Evolutionary conservation across 2,113 vertebrate genomes (phyloP).

Genomic region (Perca flavescens): DNA sequence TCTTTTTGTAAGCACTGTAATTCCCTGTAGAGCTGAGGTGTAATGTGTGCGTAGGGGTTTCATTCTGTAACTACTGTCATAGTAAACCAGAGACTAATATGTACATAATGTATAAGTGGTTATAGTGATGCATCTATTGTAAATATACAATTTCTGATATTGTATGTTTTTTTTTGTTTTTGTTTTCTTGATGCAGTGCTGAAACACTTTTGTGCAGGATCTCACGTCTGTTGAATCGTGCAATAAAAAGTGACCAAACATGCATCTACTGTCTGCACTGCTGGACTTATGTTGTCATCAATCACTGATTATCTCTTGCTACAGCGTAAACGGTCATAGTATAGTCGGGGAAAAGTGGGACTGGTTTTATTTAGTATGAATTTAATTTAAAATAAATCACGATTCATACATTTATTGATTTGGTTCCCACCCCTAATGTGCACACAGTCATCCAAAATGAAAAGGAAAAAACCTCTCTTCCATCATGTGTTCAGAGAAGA

Average conservation of each 20-base stretch:
- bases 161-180: conserved; percentile 38
- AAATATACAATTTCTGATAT: conserved; percentile 70
- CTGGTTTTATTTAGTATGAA: too few relatives aligned
- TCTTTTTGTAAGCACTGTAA: conserved; percentile 75
- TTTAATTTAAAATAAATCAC: too few relatives aligned
- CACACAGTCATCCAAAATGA: too few relatives aligned
- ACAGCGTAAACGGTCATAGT: too few relatives aligned
- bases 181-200: conserved; percentile 64
- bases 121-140: conserved; percentile 82
- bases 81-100: conserved; percentile 82
- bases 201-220: conserved; percentile 77
- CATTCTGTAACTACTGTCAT: conserved; percentile 80
- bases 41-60: conserved; percentile 58
- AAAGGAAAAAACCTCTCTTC: neutral
- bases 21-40: conserved; percentile 71
- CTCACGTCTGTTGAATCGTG: conserved; percentile 71
- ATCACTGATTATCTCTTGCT: neutral
- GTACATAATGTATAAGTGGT: conserved; percentile 85
- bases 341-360: too few relatives aligned
- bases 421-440: too few relatives aligned
- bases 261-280: neutral
- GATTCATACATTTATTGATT: too few relatives aligned
- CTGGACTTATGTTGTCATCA: neutral
- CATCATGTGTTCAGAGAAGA: neutral
- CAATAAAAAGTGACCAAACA: conserved; percentile 76